Percentiles rank a stretch among this genome's conserved stretches.
Evolutionary conservation across 1,140 invertebrate species (phyloP).

Genomic region (Bombus consobrinus): DNA sequence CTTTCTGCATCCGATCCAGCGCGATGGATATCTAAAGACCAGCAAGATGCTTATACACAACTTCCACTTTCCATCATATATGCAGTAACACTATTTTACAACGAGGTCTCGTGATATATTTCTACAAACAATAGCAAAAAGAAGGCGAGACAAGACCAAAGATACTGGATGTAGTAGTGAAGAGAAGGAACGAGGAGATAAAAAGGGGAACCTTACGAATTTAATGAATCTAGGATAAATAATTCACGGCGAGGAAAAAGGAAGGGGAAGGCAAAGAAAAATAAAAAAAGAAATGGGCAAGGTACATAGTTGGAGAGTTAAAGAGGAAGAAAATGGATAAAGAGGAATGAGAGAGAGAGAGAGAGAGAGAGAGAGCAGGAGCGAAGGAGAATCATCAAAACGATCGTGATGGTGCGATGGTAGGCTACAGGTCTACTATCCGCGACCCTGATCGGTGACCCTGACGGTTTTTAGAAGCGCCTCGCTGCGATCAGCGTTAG

Average conservation of each 20-base stretch:
- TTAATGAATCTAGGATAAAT: conserved; percentile 11
- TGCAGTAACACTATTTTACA: conserved; percentile 23
- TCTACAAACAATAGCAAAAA: not conserved
- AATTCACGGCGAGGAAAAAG: not conserved
- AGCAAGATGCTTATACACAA: conserved; percentile 14
- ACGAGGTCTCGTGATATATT: conserved; percentile 11
- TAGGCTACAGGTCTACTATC: conserved; percentile 57
- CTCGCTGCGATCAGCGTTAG: conserved; percentile 76
- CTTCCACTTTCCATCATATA: conserved; percentile 14
- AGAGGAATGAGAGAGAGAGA: not conserved
- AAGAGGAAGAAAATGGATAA: not conserved
- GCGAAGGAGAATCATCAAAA: conserved; percentile 41
- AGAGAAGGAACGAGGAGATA: no score
- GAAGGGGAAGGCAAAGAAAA: no score
- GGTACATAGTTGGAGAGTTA: not conserved
- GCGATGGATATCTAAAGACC: conserved; percentile 37
- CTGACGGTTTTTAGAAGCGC: conserved; percentile 72
- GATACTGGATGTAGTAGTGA: not conserved
- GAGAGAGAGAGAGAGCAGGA: conserved; percentile 34
- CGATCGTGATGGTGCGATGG: conserved; percentile 46
- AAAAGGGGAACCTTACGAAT: not conserved
- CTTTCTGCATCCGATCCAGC: conserved; percentile 19
- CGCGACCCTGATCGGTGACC: conserved; percentile 59
- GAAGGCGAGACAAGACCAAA: not conserved
- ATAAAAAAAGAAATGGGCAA: not conserved